Evolutionary conservation across 2,888 invertebrate genomes (phyloP), one percentile per base, ranked within the genome.

Genomic region (Chorisops tibialis): DNA sequence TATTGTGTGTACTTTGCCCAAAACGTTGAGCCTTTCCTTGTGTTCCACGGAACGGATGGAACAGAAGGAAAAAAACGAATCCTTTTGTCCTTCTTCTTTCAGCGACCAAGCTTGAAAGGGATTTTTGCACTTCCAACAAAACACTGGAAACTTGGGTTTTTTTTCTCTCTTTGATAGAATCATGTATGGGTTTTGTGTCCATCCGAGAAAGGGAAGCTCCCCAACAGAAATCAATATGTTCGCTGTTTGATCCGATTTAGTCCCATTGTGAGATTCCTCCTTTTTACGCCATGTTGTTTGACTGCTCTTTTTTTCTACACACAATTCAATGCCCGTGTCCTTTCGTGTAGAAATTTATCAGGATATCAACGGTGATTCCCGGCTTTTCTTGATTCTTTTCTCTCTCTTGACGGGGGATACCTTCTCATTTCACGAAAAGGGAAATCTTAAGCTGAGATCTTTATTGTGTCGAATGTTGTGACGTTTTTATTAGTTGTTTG

Each of bases 401-500:
- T 21, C 3, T 19, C 12, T 21, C 3, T 19, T 9, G n/a, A 3
- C 3, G 21, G 21, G 48, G 3, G 48, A 21, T 48, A 21, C 48
- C 48, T 21, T 4, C 19, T 9, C 5, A 14, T 45, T 45, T 14
- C 45, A 18, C 9, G 56, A n/a, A n/a, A 9, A 30, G 7, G 30
- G 68, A 70, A 70, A 69, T 68, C 70, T 69, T 67, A 70, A 69
- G 69, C 66, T 65, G 66, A 58, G 66, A 67, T 69, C 67, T 67
- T 65, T 68, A 66, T 66, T 68, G 66, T 65, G 54, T 58, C 58
- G 69, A 67, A 69, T 68, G 68, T 72, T 71, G 70, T 73, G 73
- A 73, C 73, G 69, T 73, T 71, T 72, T 73, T 73, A 73, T 73
- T 73, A 73, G 71, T 73, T 71, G 70, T 70, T 72, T 73, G 73